Evolutionary conservation across 2,113 vertebrate genomes (phyloP).

Genomic region (Python bivittatus): DNA sequence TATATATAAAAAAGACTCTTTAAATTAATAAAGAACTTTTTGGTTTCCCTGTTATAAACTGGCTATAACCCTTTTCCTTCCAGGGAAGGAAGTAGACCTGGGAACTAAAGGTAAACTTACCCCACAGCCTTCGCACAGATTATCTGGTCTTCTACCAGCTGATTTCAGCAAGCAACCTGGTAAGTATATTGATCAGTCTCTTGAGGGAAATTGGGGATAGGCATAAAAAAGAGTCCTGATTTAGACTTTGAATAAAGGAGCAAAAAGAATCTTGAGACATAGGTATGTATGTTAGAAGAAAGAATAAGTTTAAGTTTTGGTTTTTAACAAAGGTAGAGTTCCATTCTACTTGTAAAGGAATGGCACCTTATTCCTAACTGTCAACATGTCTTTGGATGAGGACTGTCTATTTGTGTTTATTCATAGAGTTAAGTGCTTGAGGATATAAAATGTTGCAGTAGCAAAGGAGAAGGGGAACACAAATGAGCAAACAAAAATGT

Average conservation of each 20-base stretch:
- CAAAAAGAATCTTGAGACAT: background rate
- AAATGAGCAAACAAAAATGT: background rate
- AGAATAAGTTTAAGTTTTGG: background rate
- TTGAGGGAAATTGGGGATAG: background rate
- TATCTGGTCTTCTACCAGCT: background rate
- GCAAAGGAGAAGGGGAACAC: background rate
- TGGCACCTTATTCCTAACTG: background rate
- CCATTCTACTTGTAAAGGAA: background rate
- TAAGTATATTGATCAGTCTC: constrained; percentile 13
- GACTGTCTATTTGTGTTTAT: background rate
- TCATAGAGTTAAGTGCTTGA: background rate
- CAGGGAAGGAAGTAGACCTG: constrained; percentile 3
- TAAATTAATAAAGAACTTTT: background rate
- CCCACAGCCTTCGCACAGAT: background rate
- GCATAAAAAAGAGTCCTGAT: background rate
- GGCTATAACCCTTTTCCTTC: constrained; percentile 9
- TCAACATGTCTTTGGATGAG: background rate
- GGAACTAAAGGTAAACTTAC: background rate
- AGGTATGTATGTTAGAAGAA: background rate
- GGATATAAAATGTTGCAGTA: background rate
- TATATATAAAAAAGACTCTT: background rate
- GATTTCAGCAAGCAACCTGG: background rate
- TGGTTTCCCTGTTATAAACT: background rate
- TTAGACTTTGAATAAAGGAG: background rate
- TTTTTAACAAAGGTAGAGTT: background rate